Evolutionary conservation across 2,113 vertebrate genomes (phyloP).

Genomic region (Pygoscelis adeliae): DNA sequence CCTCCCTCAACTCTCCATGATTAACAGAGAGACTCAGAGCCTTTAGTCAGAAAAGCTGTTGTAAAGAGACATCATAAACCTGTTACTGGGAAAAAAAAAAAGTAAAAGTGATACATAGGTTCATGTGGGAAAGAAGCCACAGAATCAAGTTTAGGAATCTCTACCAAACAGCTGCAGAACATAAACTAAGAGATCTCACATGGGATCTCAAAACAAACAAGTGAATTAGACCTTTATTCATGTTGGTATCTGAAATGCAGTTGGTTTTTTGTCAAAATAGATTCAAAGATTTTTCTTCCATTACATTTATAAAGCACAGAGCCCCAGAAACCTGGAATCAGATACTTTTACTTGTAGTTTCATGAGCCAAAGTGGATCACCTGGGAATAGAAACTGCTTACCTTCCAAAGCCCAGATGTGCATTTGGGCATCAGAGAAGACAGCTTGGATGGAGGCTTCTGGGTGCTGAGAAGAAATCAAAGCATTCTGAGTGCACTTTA

Average conservation of each 20-base stretch:
- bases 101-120: neutral
- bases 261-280: neutral
- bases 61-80: neutral
- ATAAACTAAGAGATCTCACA: neutral
- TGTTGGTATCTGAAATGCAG: neutral
- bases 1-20: neutral
- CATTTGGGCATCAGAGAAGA: constrained; percentile 93
- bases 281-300: neutral
- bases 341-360: neutral
- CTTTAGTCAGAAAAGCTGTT: neutral
- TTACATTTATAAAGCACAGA: neutral
- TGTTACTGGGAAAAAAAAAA: neutral
- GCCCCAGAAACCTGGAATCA: neutral
- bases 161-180: neutral
- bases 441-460: constrained; percentile 93
- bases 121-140: neutral
- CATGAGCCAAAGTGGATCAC: neutral
- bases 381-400: constrained; percentile 56
- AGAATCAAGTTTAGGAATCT: neutral
- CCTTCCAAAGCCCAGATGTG: constrained; percentile 99
- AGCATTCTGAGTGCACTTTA: neutral
- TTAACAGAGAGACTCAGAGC: neutral
- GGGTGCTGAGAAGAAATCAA: constrained; percentile 83
- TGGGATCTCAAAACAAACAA: neutral
- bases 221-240: neutral